phyloP scores from a whole-genome alignment of 2,797 vertebrate species.

The Tenualosa ilisha region DNA sequence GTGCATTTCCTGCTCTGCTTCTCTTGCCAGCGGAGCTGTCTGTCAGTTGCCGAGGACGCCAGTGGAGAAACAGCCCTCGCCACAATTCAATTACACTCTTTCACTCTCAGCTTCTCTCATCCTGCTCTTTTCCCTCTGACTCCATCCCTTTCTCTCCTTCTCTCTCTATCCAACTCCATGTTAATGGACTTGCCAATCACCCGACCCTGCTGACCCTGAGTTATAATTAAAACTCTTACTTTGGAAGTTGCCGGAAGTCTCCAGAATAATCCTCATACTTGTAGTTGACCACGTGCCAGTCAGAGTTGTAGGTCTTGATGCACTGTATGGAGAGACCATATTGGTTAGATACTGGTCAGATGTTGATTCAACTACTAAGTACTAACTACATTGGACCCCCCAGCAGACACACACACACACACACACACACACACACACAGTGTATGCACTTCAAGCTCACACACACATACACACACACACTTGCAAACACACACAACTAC shows the following conservation, averaged over 20 bases:
- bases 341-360: background rate
- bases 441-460: background rate
- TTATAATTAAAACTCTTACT: constrained; percentile 71
- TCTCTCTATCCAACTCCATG: background rate
- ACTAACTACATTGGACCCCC: background rate
- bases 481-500: constrained; percentile 19
- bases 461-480: constrained; percentile 3
- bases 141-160: background rate
- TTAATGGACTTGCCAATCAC: background rate
- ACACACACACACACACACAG: constrained; percentile 27
- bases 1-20: constrained; percentile 54
- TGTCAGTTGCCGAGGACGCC: background rate
- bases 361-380: background rate
- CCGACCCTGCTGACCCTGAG: background rate
- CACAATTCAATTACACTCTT: constrained; percentile 19
- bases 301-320: constrained; percentile 97
- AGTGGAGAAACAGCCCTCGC: constrained; percentile 16
- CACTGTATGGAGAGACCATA: constrained; percentile 74
- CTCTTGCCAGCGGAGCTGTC: constrained; percentile 9
- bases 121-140: background rate
- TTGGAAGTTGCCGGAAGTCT: constrained; percentile 95
- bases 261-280: constrained; percentile 96
- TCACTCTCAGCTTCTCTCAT: background rate
- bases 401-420: constrained; percentile 24
- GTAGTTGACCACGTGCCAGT: constrained; percentile 95